phyloP scores from a whole-genome alignment of 2,113 vertebrate genomes.

The Apodemus sylvaticus region DNA sequence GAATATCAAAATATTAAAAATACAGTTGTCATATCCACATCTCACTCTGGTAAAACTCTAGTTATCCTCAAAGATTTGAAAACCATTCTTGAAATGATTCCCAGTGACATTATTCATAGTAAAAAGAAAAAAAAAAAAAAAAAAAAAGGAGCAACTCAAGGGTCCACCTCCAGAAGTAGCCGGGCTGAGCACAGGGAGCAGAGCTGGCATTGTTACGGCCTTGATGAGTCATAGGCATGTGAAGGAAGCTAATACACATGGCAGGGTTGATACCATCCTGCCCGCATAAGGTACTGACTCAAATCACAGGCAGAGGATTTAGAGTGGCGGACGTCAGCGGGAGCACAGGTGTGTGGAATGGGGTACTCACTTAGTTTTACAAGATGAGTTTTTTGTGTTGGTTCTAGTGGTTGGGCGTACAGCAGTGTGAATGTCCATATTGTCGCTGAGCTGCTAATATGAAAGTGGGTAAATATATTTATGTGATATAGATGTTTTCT shows the following conservation, averaged over 20 bases:
- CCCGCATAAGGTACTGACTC: not conserved
- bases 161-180: not conserved
- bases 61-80: not conserved
- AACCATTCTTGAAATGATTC: not conserved
- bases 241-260: not conserved
- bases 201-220: not conserved
- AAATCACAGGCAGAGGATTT: not conserved
- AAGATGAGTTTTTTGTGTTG: not conserved
- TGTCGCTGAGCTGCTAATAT: not conserved
- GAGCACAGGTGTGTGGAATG: not conserved
- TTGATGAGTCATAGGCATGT: not conserved
- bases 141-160: not conserved
- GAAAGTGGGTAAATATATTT: not conserved
- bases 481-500: not conserved
- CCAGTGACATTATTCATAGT: not conserved
- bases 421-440: not conserved
- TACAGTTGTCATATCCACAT: not conserved
- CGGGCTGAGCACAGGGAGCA: not conserved
- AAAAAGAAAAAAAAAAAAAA: not conserved
- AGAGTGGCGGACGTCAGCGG: not conserved
- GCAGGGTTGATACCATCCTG: not conserved
- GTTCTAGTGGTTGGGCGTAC: not conserved
- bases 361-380: not conserved
- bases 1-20: not conserved
- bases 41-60: not conserved